Base-by-base conservation (phyloP, 1,140 invertebrate genomes). In the Aplysia californica region DNA sequence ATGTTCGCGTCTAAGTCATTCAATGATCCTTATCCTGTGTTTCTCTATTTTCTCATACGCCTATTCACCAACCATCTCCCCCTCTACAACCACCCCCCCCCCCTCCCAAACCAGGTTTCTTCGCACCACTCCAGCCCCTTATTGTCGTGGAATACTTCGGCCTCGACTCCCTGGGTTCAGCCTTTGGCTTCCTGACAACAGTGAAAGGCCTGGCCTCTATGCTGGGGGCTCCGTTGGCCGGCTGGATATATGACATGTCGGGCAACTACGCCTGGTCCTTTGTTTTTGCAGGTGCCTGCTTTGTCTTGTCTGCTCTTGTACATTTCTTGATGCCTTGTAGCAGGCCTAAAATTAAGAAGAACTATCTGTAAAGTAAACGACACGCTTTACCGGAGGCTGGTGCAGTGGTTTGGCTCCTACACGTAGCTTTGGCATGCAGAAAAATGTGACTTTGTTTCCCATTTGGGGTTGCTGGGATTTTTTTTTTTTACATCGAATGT, bases 121-220 rank as follows among this genome's bases (percentile, higher is more conserved):
- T 78, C 59, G 76, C 77, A 26, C 82, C 82, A 21, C 36, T 81
- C 20, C 82, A 83, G 44, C 80, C 82, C 15, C 55, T 83, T 18
- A 79, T 81, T 50, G 67, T 78, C 0, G 31, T 83, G 15, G 61
- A 81, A 41, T 75, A 79, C 55, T 64, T 81, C 2, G 82, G 82
- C 18, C 18, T 83, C n/a, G 76, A 77, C 3, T 75, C 77, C 3
- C 58, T 83, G 29, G 79, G 79, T 1, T 55, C 76, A 56, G 77
- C 73, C 0, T 81, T 78, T 73, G 80, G 79, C 1, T 41, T 81
- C 29, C n/a, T 81, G 0, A 81, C 78, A 15, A 74, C 75, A 23
- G 21, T 79, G 10, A 83, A 83, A 59, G 80, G 76, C 4, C 69
- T 78, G 20, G 80, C 79, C 6, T 76, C 79, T 15, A 68, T 83